Percentiles rank a stretch among this genome's conserved stretches.
Evolutionary conservation across 2,888 invertebrate species (phyloP).

Genomic region (Pelosia muscerda): DNA sequence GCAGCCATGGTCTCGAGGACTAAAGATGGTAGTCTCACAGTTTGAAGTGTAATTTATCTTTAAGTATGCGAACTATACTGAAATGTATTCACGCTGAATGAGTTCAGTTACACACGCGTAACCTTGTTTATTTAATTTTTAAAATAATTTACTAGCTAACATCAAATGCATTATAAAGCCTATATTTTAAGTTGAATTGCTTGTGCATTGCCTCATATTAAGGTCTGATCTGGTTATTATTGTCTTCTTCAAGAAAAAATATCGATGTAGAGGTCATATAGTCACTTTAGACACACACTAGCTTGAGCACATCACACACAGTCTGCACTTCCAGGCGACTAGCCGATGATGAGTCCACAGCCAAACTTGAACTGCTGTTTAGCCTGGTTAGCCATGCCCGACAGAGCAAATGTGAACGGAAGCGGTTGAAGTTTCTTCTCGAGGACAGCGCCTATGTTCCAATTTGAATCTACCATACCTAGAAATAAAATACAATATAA

Average conservation of each 20-base stretch:
- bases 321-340: constrained; percentile 57
- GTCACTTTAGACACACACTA: constrained; percentile 40
- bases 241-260: constrained; percentile 7
- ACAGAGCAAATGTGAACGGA: constrained; percentile 97
- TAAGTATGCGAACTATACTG: too few species aligned
- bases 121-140: too few species aligned
- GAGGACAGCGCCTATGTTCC: constrained; percentile 96
- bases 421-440: constrained; percentile 97
- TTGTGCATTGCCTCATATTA: not conserved
- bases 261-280: constrained; percentile 7
- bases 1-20: too few species aligned
- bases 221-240: not conserved
- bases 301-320: constrained; percentile 47
- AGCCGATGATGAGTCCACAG: constrained; percentile 97
- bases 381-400: constrained; percentile 96
- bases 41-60: not conserved
- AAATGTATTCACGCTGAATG: too few species aligned
- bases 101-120: too few species aligned
- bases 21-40: not conserved
- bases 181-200: not conserved
- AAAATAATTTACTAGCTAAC: not conserved
- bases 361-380: constrained; percentile 98
- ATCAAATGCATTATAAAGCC: not conserved
- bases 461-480: constrained; percentile 97
- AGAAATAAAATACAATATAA: constrained; percentile 39